Percentiles rank a stretch among this genome's conserved stretches.
phyloP scores from a whole-genome alignment of 1,140 invertebrate species.

The Stenopsyche tienmushanensis region DNA sequence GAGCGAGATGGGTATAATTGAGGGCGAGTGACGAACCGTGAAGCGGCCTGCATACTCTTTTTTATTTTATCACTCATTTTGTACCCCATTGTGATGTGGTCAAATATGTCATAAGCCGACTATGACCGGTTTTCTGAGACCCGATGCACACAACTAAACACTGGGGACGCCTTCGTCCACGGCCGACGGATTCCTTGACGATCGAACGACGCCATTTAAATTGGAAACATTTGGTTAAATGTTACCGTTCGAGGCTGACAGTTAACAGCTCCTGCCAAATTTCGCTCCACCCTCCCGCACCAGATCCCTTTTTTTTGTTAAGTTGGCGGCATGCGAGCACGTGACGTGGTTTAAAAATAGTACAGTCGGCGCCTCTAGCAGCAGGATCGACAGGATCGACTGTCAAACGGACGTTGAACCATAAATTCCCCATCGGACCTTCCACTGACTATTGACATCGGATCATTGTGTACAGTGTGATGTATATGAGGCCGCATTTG shows the following conservation, averaged over 20 bases:
- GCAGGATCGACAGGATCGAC: not conserved
- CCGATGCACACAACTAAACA: not conserved
- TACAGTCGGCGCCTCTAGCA: not conserved
- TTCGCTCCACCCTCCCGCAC: too few relatives aligned
- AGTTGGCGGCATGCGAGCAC: not conserved
- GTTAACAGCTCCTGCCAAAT: not conserved
- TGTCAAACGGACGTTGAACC: slow-evolving; percentile 14
- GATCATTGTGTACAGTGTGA: too few relatives aligned
- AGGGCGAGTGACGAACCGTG: slow-evolving; percentile 31
- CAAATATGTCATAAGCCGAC: slow-evolving; percentile 15
- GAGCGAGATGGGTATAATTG: slow-evolving; percentile 5
- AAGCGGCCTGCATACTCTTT: slow-evolving; percentile 23
- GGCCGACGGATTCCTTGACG: too few relatives aligned
- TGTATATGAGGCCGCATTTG: too few relatives aligned
- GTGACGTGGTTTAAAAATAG: slow-evolving; percentile 20
- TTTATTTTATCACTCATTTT: slow-evolving; percentile 26
- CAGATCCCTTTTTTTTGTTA: too few relatives aligned
- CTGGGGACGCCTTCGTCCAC: not conserved
- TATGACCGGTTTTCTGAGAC: not conserved
- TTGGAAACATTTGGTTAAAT: not conserved
- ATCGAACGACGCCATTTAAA: slow-evolving; percentile 1
- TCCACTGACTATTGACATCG: too few relatives aligned
- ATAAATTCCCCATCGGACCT: too few relatives aligned
- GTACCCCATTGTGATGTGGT: slow-evolving; percentile 23
- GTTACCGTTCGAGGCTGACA: not conserved